A percentile compares a stretch with the other conserved stretches of the same genome.
phyloP scores from a whole-genome alignment of 2,888 invertebrate genomes.

The Julus scandinavius region DNA sequence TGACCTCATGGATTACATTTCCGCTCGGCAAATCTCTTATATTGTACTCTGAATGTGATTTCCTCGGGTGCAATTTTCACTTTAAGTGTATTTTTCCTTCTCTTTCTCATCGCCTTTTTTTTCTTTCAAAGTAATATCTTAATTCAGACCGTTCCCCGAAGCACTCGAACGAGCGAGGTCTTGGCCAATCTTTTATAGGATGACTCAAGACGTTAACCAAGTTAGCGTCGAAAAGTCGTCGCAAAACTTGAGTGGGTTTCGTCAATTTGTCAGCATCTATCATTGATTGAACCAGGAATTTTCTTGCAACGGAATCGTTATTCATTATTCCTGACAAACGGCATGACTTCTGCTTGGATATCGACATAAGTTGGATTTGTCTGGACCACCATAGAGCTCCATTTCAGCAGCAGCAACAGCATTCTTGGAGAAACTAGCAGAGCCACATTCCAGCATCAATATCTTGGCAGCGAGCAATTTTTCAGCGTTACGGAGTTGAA shows the following conservation, averaged over 20 bases:
- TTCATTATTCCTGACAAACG: slow-evolving; percentile 37
- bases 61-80: slow-evolving; percentile 43
- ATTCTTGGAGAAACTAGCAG: background rate
- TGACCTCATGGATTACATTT: slow-evolving; percentile 38
- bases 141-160: slow-evolving; percentile 16
- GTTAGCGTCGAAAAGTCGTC: slow-evolving; percentile 16
- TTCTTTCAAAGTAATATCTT: slow-evolving; percentile 29
- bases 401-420: background rate
- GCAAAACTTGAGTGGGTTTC: background rate
- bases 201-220: slow-evolving; percentile 25
- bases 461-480: slow-evolving; percentile 14
- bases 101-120: background rate
- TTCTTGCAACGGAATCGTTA: background rate
- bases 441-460: slow-evolving; percentile 7
- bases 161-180: background rate
- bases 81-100: background rate
- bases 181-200: background rate
- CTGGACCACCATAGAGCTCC: background rate
- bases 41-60: background rate
- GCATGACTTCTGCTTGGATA: background rate
- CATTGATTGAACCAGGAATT: slow-evolving; percentile 38
- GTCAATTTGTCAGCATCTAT: slow-evolving; percentile 36
- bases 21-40: background rate
- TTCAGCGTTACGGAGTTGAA: slow-evolving; percentile 19
- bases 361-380: background rate